Evolutionary conservation across 2,113 vertebrate species (phyloP), one percentile per base, ranked within the genome.

Genomic region (Callipepla californica): DNA sequence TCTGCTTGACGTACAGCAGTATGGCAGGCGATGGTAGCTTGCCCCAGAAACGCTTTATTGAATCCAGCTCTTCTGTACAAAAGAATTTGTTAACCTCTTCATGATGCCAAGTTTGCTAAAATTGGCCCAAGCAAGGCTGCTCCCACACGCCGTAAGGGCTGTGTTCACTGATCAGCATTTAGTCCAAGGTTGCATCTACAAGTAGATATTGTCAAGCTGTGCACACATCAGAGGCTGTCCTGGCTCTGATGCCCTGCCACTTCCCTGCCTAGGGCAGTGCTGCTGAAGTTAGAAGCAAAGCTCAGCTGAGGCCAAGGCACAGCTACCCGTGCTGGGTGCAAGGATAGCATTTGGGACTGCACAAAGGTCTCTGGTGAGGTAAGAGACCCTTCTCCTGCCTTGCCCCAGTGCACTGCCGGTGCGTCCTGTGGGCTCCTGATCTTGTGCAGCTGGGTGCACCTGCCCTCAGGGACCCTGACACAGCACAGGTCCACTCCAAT

Each of bases 1-100:
- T 95, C 88, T 96, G 96, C 93, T 95, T 97, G 96, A 96, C 6
- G 6, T 80, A 93, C 90, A 97, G 94, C 95, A 95, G 83, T 94
- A 97, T 57, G 89, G 96, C 95, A 96, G 91, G 96, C 92, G 58
- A 94, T 92, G 85, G 85, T 96, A 96, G 87, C 92, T 94, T 90
- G 93, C 93, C 92, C 76, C 85, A 92, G 91, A 97, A 96, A 95
- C 40, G 40, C 91, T 97, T 98, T 97, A 98, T 97, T 98, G 97
- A 97, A 97, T 97, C 96, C 97, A 98, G 97, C 90, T 89, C 95
- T 94, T 92, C 89, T 84, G 90, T 90, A 95, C 81, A 92, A 96
- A 94, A 95, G 97, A 97, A 95, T 97, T 96, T 36, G 89, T 96
- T 91, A 90, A 94, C 93, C 6, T 3, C 89, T 91, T 97, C 87